A percentile compares a stretch with the other conserved stretches of the same genome.
phyloP scores from a whole-genome alignment of 2,888 invertebrate species.

The Lycaena phlaeas region DNA sequence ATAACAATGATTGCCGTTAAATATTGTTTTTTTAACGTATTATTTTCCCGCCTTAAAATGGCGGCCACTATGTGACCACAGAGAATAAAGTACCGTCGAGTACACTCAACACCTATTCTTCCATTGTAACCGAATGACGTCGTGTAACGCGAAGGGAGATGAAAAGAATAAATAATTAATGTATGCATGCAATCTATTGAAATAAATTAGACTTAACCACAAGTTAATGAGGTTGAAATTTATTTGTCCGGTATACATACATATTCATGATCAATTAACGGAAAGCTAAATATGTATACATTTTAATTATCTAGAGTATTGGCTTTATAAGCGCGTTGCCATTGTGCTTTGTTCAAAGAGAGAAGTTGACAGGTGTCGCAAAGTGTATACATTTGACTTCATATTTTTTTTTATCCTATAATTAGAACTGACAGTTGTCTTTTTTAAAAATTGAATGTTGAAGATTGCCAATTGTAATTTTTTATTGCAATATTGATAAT shows the following conservation, averaged over 20 bases:
- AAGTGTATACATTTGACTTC: background rate
- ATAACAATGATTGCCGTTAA: no score
- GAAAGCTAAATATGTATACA: conserved; percentile 12
- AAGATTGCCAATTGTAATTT: background rate
- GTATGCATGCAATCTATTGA: background rate
- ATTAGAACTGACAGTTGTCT: background rate
- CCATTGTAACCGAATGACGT: background rate
- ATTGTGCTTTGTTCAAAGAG: background rate
- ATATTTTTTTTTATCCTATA: background rate
- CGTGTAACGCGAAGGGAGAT: conserved; percentile 12
- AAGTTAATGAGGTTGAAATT: background rate
- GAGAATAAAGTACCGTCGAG: background rate
- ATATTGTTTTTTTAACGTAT: no score
- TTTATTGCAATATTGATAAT: no score
- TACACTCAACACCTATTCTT: background rate
- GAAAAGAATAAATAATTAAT: conserved; percentile 15
- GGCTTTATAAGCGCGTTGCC: background rate
- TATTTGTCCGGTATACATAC: background rate
- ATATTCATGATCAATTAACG: conserved; percentile 12
- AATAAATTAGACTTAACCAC: background rate
- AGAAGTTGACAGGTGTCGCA: background rate
- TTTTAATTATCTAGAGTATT: conserved; percentile 10
- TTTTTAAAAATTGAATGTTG: background rate
- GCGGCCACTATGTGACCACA: no score
- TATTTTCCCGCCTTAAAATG: no score